A percentile compares a stretch with the other conserved stretches of the same genome.
These are phyloP conservation scores for Dinomys branickii DNA, from an alignment of 2,113 vertebrate species.

Conservation along the genomic window DNA sequence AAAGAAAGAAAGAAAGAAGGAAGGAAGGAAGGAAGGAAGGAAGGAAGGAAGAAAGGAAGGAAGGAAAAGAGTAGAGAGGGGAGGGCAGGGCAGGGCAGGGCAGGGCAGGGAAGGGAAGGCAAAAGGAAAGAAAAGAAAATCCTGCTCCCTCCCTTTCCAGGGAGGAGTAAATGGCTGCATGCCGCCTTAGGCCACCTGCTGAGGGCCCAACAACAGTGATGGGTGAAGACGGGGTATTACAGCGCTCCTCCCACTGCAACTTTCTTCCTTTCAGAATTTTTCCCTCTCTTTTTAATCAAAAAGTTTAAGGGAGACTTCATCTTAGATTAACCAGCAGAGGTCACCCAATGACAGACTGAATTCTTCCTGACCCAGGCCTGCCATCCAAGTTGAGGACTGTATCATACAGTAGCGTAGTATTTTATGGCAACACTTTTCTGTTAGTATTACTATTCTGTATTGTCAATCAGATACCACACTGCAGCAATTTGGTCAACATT, in stretches of 20 bases:
- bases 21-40: too few relatives aligned
- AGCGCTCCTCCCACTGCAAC: accelerated
- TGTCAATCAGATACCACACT: neutral
- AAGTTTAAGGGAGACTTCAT: neutral
- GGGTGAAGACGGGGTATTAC: accelerated
- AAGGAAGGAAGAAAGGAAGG: neutral
- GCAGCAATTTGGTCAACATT: neutral
- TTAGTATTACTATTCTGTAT: neutral
- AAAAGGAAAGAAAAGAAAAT: neutral
- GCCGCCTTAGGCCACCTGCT: neutral
- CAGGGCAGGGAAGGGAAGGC: too few relatives aligned
- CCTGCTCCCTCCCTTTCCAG: neutral
- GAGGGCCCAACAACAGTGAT: neutral
- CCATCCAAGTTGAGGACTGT: neutral
- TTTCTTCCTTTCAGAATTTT: neutral
- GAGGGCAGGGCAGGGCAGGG: neutral
- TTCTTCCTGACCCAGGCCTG: neutral
- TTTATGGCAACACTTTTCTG: neutral
- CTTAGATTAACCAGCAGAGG: conserved; percentile 75
- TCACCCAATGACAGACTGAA: conserved; percentile 70
- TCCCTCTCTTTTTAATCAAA: neutral
- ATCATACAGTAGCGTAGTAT: neutral
- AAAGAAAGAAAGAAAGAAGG: too few relatives aligned
- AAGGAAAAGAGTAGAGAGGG: neutral
- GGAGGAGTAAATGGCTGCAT: neutral